Evolutionary conservation across 2,888 invertebrate genomes (phyloP), one percentile per base, ranked within the genome.

Genomic region (Perizoma flavofasciatum): DNA sequence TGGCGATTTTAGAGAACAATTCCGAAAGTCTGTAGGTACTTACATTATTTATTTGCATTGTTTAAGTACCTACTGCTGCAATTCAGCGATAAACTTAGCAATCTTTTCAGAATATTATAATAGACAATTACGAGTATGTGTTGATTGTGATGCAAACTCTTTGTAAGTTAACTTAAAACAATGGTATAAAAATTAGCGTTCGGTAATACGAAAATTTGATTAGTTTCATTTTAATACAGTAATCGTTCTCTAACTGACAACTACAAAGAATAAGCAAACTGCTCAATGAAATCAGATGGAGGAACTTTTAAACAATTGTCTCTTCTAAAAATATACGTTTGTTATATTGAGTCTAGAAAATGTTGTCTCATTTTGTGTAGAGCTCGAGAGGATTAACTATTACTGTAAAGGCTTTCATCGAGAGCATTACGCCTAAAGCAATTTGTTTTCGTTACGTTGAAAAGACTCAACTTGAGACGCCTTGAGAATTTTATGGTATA

Each of bases 391-490:
- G 75, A 76, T 78, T 73, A 76, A 69, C 61, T 75, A 73, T 60
- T 67, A 71, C 70, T 73, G 69, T 55, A 65, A 68, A 69, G 65
- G 72, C 70, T 75, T 78, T 76, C 71, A 72, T 71, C 69, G 70
- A 56, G 60, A 71, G 70, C 70, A 72, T 71, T 72, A 64, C 57
- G 70, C 65, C 70, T 74, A 67, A 70, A 75, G 73, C 73, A 77
- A 78, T 79, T 77, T 75, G 69, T 78, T 74, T 75, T 72, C 72
- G 68, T 75, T 72, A 69, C 69, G 70, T 72, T 73, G 68, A 73
- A 77, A 63, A 66, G 67, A 70, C 67, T 72, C 71, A 71, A 74
- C 70, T 74, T 70, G 68, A 69, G 64, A 68, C 57, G 65, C 67
- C 67, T 67, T 67, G 56, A 53, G 64, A 66, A 65, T 66, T 64